Conservation (phyloP, 2,888 invertebrate species). For the Entomobrya proxima region DNA sequence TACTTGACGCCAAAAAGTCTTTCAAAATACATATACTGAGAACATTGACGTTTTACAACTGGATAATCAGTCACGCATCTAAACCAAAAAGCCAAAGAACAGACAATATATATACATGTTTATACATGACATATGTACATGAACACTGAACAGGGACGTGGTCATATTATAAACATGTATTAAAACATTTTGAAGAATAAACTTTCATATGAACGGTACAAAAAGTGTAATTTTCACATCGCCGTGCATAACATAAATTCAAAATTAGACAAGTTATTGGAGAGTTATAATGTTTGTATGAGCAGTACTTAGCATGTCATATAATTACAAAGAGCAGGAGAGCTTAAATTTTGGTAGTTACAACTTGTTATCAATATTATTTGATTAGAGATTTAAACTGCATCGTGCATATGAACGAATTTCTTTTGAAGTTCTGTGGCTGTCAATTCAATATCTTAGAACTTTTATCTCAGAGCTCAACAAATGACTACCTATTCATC, state of each 20-base stretch:
- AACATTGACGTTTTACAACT: slow-evolving; percentile 37
- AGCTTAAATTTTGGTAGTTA: background rate
- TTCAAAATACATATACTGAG: slow-evolving; percentile 6
- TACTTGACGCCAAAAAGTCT: slow-evolving; percentile 45
- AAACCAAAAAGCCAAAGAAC: slow-evolving; percentile 47
- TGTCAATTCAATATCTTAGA: background rate
- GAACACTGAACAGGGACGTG: background rate
- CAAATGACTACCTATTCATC: background rate
- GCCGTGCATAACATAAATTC: slow-evolving; percentile 2
- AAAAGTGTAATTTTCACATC: background rate
- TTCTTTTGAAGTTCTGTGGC: background rate
- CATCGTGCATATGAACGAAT: slow-evolving; percentile 26
- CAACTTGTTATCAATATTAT: background rate
- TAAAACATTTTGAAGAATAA: background rate
- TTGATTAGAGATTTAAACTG: background rate
- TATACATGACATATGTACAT: background rate
- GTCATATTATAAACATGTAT: background rate
- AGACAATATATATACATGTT: background rate
- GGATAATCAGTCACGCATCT: slow-evolving; percentile 64
- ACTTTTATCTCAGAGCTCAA: background rate
- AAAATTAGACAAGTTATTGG: background rate
- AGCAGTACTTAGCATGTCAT: background rate
- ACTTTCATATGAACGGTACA: background rate
- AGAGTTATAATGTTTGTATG: background rate
- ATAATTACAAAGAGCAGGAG: slow-evolving; percentile 15